Percentiles rank a stretch among this genome's conserved stretches.
These are phyloP conservation scores for Hypsibius dujardini DNA, from an alignment of 1,140 invertebrate genomes.

Conservation along the genomic window DNA sequence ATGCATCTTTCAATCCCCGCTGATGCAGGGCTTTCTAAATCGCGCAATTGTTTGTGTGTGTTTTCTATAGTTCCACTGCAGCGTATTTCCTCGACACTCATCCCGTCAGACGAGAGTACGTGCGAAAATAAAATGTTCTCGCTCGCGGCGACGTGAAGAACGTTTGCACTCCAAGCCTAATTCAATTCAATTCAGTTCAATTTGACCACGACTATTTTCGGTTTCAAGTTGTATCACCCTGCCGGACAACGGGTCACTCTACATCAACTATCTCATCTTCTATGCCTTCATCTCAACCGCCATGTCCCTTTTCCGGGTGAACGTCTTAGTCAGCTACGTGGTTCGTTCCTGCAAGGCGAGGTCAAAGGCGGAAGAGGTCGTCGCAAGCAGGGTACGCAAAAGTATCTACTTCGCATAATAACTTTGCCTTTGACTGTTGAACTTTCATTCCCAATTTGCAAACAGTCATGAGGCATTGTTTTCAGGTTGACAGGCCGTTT, in stretches of 20 bases:
- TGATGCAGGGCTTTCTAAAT: too few species aligned
- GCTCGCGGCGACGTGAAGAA: background rate
- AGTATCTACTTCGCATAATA: background rate
- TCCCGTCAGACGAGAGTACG: too few species aligned
- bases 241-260: background rate
- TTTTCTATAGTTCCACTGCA: too few species aligned
- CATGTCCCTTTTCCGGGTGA: background rate
- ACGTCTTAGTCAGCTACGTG: background rate
- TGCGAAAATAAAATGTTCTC: too few species aligned
- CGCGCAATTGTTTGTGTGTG: too few species aligned
- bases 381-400: background rate
- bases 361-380: background rate
- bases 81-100: too few species aligned
- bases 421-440: background rate
- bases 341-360: background rate
- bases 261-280: conserved; percentile 11
- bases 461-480: background rate
- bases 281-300: background rate
- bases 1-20: too few species aligned
- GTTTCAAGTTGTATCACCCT: background rate
- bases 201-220: too few species aligned
- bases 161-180: background rate
- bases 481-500: background rate
- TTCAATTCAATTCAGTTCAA: background rate
- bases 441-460: background rate